Percentiles rank a stretch among this genome's conserved stretches.
phyloP scores from a whole-genome alignment of 1,140 invertebrate species.

The Triops cancriformis region DNA sequence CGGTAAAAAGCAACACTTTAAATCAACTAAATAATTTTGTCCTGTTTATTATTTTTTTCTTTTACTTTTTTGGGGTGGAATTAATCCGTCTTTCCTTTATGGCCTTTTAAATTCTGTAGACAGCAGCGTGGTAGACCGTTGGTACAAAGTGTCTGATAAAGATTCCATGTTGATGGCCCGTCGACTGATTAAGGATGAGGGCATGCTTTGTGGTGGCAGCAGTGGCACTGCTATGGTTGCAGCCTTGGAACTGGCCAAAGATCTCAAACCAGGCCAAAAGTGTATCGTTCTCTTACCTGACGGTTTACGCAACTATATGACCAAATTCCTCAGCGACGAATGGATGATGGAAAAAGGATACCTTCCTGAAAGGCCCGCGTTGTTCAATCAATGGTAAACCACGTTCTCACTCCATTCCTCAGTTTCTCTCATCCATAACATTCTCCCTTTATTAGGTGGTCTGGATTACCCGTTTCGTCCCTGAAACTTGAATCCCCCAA shows the following conservation, averaged over 20 bases:
- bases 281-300: slow-evolving; percentile 53
- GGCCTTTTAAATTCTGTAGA: slow-evolving; percentile 20
- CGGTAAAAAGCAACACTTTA: slow-evolving; percentile 35
- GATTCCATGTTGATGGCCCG: slow-evolving; percentile 49
- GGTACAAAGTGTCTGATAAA: slow-evolving; percentile 49
- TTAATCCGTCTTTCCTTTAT: neutral
- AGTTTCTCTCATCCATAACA: neutral
- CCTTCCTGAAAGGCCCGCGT: neutral
- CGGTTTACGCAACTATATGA: slow-evolving; percentile 56
- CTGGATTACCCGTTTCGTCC: neutral
- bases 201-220: slow-evolving; percentile 32
- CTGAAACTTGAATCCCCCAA: neutral
- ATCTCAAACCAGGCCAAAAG: slow-evolving; percentile 46
- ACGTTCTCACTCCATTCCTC: neutral
- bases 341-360: slow-evolving; percentile 52
- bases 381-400: neutral
- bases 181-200: slow-evolving; percentile 52
- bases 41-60: neutral
- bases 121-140: slow-evolving; percentile 42
- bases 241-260: slow-evolving; percentile 45
- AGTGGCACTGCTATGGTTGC: neutral
- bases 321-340: slow-evolving; percentile 52
- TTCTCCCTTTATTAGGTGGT: neutral
- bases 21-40: neutral
- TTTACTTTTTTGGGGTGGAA: neutral